These are phyloP conservation scores for Mesembrinibis cayennensis DNA, from an alignment of 2,113 vertebrate species.

Conservation along the genomic window DNA sequence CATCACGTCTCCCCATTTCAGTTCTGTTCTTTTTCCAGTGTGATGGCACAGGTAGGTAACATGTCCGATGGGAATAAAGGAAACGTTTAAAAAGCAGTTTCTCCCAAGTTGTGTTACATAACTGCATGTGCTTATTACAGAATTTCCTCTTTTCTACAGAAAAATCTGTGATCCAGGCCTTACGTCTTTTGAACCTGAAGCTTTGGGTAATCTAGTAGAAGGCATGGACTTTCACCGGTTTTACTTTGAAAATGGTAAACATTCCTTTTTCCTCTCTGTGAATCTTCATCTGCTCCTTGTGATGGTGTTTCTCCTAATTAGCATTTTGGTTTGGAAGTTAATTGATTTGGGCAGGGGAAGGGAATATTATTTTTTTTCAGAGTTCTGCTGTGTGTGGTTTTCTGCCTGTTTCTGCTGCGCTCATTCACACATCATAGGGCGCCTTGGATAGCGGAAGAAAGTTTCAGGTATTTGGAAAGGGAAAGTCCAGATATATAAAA, in stretches of 20 bases:
- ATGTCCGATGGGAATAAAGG: background rate
- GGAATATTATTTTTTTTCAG: background rate
- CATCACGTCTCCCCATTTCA: background rate
- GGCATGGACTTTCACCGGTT: constrained; percentile 98
- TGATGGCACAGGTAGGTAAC: background rate
- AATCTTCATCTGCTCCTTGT: background rate
- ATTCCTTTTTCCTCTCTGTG: background rate
- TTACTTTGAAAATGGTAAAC: constrained; percentile 95
- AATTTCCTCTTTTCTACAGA: constrained; percentile 68
- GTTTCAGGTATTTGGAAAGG: background rate
- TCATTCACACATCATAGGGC: background rate
- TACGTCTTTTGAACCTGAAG: constrained; percentile 96
- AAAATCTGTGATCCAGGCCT: constrained; percentile 98
- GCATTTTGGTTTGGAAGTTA: background rate
- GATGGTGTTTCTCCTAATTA: background rate
- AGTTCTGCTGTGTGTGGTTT: background rate
- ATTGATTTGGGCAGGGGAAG: background rate
- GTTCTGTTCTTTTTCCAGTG: background rate
- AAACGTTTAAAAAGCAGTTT: background rate
- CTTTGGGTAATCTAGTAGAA: constrained; percentile 95
- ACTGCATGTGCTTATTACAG: background rate
- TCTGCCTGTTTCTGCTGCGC: background rate
- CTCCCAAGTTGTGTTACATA: background rate
- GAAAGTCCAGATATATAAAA: background rate
- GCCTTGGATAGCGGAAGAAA: background rate